phyloP scores from a whole-genome alignment of 2,888 invertebrate genomes.

The Phaonia tiefii region DNA sequence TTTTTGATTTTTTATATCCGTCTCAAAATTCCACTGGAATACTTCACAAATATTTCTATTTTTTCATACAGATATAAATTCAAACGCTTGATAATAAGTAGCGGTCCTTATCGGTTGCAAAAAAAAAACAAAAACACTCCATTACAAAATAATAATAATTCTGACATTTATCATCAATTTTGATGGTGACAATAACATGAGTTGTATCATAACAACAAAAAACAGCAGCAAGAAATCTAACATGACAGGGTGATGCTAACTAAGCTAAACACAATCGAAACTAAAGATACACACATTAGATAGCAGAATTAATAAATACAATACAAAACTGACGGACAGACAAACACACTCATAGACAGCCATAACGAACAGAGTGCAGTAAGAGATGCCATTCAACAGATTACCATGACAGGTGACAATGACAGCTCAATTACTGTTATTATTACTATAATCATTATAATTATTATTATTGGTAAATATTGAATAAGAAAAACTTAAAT shows the following conservation, averaged over 20 bases:
- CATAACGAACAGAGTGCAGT: conserved; percentile 36
- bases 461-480: conserved; percentile 2
- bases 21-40: no score
- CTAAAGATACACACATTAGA: conserved; percentile 31
- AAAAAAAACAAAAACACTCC: conserved; percentile 2
- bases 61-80: no score
- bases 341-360: conserved; percentile 29
- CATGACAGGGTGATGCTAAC: conserved; percentile 40
- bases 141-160: conserved; percentile 11
- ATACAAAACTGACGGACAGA: conserved; percentile 16
- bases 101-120: no score
- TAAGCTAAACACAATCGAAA: conserved; percentile 33
- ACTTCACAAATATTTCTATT: no score
- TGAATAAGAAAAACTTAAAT: conserved; percentile 8
- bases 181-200: conserved; percentile 34
- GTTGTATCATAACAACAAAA: conserved; percentile 30
- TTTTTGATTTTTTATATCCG: no score
- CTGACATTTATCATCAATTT: conserved; percentile 16
- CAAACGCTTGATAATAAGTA: no score
- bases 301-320: conserved; percentile 15
- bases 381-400: conserved; percentile 56
- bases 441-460: conserved; percentile 34
- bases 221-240: conserved; percentile 16
- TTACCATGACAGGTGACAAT: conserved; percentile 76
- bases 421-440: conserved; percentile 76